A percentile compares a stretch with the other conserved stretches of the same genome.
Conservation (phyloP, 2,797 vertebrate genomes). For the Manis pentadactyla region DNA sequence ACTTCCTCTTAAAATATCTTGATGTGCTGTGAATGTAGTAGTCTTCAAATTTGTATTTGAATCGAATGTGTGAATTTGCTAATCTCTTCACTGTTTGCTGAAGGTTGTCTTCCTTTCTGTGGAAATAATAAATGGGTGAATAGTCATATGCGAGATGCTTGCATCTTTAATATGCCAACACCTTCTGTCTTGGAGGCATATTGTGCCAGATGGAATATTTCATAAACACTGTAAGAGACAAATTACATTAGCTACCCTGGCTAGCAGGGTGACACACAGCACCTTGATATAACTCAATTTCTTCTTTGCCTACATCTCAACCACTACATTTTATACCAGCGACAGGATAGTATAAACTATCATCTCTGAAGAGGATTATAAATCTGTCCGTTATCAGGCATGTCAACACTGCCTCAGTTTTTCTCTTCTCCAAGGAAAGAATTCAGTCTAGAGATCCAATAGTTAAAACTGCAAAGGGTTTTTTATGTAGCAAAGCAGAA, state of each 20-base stretch:
- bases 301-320: constrained; percentile 60
- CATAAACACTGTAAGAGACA: constrained; percentile 79
- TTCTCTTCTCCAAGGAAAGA: no score
- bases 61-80: constrained; percentile 10
- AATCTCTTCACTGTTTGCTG: constrained; percentile 29
- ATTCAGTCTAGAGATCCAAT: no score
- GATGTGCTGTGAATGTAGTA: background rate
- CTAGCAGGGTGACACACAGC: constrained; percentile 45
- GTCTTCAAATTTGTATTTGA: background rate
- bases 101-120: constrained; percentile 6
- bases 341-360: constrained; percentile 15
- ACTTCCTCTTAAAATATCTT: constrained; percentile 6
- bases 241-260: constrained; percentile 77
- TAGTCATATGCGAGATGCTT: constrained; percentile 64
- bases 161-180: constrained; percentile 82
- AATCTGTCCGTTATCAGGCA: background rate
- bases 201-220: constrained; percentile 79
- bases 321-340: constrained; percentile 29
- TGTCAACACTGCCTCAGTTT: no score
- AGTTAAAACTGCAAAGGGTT: no score
- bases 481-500: no score
- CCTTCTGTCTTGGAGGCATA: constrained; percentile 80
- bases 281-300: constrained; percentile 80
- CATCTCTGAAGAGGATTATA: constrained; percentile 39
- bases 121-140: constrained; percentile 64